Conservation (phyloP, 2,113 vertebrate species). For the Osmerus mordax region DNA sequence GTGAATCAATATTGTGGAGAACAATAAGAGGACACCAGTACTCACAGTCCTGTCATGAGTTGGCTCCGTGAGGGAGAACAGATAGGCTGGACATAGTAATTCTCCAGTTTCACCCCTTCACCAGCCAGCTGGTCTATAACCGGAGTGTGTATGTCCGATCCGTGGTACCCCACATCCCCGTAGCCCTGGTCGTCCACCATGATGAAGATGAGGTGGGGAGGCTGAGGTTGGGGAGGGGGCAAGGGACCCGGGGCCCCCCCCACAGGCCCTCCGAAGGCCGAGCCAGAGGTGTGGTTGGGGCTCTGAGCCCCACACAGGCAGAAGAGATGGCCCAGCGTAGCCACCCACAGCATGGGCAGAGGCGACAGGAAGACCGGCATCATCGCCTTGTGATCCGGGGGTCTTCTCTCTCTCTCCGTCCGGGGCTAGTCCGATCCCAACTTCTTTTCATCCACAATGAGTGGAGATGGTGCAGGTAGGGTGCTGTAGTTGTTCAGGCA, state of each 20-base stretch:
- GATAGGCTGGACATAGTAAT: conserved; percentile 94
- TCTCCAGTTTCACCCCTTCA: conserved; percentile 89
- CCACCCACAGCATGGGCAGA: conserved; percentile 25
- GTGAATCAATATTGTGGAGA: not conserved
- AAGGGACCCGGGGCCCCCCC: not conserved
- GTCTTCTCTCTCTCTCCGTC: conserved; percentile 16
- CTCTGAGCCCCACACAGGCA: conserved; percentile 30
- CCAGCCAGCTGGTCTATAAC: conserved; percentile 85
- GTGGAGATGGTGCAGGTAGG: not conserved
- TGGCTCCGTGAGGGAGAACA: conserved; percentile 93
- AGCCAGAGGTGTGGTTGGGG: not conserved
- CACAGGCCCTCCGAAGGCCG: not conserved
- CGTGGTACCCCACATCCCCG: conserved; percentile 88
- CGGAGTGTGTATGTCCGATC: conserved; percentile 85
- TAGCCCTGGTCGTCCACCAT: conserved; percentile 94
- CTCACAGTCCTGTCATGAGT: conserved; percentile 91
- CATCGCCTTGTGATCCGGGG: conserved; percentile 18
- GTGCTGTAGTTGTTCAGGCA: conserved; percentile 4
- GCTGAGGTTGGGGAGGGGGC: not conserved
- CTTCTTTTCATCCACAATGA: no score
- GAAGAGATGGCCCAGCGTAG: conserved; percentile 31
- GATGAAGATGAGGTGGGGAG: conserved; percentile 86
- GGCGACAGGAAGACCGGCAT: conserved; percentile 7
- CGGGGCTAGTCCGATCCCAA: no score
- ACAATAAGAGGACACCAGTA: not conserved